Percentiles rank a stretch among this genome's conserved stretches.
phyloP scores from a whole-genome alignment of 2,113 vertebrate species.

The human region DNA sequence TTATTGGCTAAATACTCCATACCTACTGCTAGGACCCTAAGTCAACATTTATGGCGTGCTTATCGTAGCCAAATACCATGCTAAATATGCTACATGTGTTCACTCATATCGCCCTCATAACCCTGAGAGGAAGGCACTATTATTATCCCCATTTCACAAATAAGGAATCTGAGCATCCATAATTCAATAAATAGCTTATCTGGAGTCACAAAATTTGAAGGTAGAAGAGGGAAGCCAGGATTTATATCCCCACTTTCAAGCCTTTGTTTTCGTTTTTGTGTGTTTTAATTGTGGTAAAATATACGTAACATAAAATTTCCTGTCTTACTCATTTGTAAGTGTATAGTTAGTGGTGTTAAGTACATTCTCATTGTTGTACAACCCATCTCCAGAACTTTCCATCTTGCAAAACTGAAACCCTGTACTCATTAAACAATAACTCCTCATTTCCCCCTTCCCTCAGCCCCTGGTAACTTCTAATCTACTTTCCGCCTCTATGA shows the following conservation, averaged over 20 bases:
- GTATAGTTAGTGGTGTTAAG: background rate
- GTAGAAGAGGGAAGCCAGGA: background rate
- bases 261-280: background rate
- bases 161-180: background rate
- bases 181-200: background rate
- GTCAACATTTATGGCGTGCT: background rate
- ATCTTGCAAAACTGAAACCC: background rate
- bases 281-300: background rate
- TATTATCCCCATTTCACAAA: background rate
- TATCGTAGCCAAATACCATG: background rate
- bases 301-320: background rate
- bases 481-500: background rate
- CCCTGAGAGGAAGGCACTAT: background rate
- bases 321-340: background rate
- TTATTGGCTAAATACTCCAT: background rate
- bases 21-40: background rate
- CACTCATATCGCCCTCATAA: background rate
- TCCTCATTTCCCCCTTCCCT: background rate
- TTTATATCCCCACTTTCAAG: background rate
- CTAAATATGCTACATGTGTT: background rate
- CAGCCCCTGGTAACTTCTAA: background rate
- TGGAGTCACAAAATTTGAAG: background rate
- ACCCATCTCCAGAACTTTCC: background rate
- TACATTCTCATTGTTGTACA: background rate
- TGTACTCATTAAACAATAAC: background rate